A percentile compares a stretch with the other conserved stretches of the same genome.
These are phyloP conservation scores for Chloroclysta siterata DNA, from an alignment of 2,888 invertebrate species.

Conservation along the genomic window DNA sequence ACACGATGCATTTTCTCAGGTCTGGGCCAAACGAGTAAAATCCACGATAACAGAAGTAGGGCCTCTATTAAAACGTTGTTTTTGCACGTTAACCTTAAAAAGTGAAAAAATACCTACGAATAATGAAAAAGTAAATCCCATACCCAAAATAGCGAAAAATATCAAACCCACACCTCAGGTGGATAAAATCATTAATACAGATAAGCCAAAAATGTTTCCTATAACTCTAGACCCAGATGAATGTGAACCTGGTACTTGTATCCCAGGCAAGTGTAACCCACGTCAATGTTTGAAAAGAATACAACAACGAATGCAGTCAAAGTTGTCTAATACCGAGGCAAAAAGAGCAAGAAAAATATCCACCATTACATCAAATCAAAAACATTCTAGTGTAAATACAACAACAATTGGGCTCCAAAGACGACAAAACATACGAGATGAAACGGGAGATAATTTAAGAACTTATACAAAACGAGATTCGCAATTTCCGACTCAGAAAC, in stretches of 20 bases:
- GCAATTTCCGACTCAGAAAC: slow-evolving; percentile 12
- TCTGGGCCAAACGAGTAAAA: slow-evolving; percentile 18
- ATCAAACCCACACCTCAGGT: background rate
- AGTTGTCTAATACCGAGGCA: slow-evolving; percentile 22
- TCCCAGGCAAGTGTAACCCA: slow-evolving; percentile 55
- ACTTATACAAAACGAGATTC: slow-evolving; percentile 7
- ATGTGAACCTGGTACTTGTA: slow-evolving; percentile 55
- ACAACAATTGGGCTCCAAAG: slow-evolving; percentile 1
- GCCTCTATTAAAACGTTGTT: slow-evolving; percentile 44
- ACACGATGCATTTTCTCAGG: slow-evolving; percentile 33
- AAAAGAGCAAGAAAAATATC: slow-evolving; percentile 5
- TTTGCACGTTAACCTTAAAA: slow-evolving; percentile 44
- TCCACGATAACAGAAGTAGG: slow-evolving; percentile 33
- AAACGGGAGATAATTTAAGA: slow-evolving; percentile 13
- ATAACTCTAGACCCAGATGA: slow-evolving; percentile 47
- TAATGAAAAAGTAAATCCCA: background rate
- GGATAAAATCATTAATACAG: slow-evolving; percentile 7
- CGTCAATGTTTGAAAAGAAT: slow-evolving; percentile 51
- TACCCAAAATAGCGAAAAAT: slow-evolving; percentile 8
- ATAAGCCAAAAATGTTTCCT: background rate
- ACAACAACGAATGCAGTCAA: slow-evolving; percentile 42
- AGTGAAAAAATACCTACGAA: slow-evolving; percentile 11
- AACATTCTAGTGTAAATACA: background rate
- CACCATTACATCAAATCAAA: slow-evolving; percentile 10
- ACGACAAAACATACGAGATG: background rate